Percentiles rank a stretch among this genome's conserved stretches.
Evolutionary conservation across 1,140 invertebrate genomes (phyloP).

Genomic region (Drosophila melanica): DNA sequence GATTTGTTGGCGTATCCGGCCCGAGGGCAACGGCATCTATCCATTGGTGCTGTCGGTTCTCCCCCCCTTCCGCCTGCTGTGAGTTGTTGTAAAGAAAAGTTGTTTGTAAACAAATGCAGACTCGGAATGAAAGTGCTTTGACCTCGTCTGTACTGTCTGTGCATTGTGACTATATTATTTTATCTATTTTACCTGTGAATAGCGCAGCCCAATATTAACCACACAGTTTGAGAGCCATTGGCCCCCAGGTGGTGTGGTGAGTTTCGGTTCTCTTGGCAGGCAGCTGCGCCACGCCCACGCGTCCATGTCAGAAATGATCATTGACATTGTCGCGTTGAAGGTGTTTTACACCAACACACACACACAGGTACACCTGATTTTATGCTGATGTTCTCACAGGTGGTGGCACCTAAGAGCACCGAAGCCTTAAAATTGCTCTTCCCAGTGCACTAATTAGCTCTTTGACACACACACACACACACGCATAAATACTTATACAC

Average conservation of each 20-base stretch:
- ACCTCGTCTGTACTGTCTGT: constrained; percentile 36
- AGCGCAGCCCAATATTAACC: constrained; percentile 5
- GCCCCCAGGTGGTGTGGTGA: constrained; percentile 41
- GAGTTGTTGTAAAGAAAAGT: constrained; percentile 46
- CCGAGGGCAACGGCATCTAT: constrained; percentile 42
- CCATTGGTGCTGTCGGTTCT: constrained; percentile 13
- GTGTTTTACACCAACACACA: constrained; percentile 58
- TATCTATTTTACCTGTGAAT: constrained; percentile 29
- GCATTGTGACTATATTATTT: constrained; percentile 13
- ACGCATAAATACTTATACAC: neutral
- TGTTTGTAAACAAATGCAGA: constrained; percentile 54
- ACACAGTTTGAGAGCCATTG: constrained; percentile 59
- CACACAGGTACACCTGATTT: constrained; percentile 26
- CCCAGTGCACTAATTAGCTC: constrained; percentile 50
- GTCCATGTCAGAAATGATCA: constrained; percentile 76
- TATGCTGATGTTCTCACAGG: constrained; percentile 35
- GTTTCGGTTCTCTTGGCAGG: constrained; percentile 60
- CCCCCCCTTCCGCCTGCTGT: constrained; percentile 6
- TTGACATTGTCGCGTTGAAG: constrained; percentile 81
- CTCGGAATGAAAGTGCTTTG: constrained; percentile 42
- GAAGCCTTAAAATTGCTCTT: constrained; percentile 42
- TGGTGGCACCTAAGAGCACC: constrained; percentile 42
- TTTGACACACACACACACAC: constrained; percentile 32
- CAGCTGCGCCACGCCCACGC: constrained; percentile 60
- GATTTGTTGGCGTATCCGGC: constrained; percentile 25